Conservation (phyloP, 2,113 vertebrate genomes). For the Tringa solitaria region DNA sequence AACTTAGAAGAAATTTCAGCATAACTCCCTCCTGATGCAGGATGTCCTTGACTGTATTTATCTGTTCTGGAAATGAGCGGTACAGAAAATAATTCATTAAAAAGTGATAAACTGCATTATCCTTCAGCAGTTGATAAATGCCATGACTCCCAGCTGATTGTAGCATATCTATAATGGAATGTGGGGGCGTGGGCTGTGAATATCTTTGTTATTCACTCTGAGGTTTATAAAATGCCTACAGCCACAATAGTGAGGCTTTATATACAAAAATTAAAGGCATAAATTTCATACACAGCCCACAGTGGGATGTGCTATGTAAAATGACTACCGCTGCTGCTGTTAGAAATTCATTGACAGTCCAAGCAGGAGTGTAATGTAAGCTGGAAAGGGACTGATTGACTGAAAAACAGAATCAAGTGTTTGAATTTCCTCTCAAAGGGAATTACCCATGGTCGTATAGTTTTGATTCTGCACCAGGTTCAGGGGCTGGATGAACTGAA, state of each 20-base stretch:
- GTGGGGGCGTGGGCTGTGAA: neutral
- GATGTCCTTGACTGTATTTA: slow-evolving; percentile 48
- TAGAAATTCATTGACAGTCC: slow-evolving; percentile 21
- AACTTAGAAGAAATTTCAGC: neutral
- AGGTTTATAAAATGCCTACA: slow-evolving; percentile 35
- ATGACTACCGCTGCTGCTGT: neutral
- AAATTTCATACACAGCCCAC: slow-evolving; percentile 30
- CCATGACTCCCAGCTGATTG: slow-evolving; percentile 40
- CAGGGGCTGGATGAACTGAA: neutral
- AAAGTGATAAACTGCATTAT: slow-evolving; percentile 55
- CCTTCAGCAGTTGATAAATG: slow-evolving; percentile 53
- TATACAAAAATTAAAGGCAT: slow-evolving; percentile 48
- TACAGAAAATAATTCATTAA: slow-evolving; percentile 59
- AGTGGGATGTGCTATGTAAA: neutral
- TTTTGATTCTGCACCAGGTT: neutral
- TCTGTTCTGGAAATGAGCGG: slow-evolving; percentile 32
- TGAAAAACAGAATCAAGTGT: slow-evolving; percentile 4
- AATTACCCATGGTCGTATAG: neutral
- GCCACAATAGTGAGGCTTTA: slow-evolving; percentile 5
- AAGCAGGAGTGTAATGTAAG: neutral
- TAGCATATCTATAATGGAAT: slow-evolving; percentile 26
- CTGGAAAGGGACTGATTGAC: neutral
- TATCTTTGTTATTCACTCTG: neutral
- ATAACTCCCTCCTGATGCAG: neutral
- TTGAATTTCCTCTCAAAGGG: neutral